Percentiles rank a stretch among this genome's conserved stretches.
Conservation (phyloP, 2,888 invertebrate genomes). For the Achlya flavicornis region DNA sequence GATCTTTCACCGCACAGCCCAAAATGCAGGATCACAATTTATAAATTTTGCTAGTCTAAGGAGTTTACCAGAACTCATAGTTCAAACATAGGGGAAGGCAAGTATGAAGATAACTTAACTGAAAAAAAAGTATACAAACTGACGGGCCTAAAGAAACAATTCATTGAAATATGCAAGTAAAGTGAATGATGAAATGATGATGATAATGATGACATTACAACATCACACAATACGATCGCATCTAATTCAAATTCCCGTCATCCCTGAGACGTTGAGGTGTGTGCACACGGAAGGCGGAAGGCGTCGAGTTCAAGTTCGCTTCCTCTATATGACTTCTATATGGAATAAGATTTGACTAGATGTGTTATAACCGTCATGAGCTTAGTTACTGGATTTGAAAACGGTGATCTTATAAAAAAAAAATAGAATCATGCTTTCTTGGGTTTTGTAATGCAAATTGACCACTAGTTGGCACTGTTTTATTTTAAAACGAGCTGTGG, state of each 20-base stretch:
- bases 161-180: background rate
- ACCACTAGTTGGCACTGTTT: too few species aligned
- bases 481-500: too few species aligned
- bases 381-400: background rate
- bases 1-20: too few species aligned
- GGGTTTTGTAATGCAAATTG: too few species aligned
- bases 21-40: too few species aligned
- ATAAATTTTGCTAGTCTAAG: too few species aligned
- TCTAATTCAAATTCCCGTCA: background rate
- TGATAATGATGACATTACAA: slow-evolving; percentile 1
- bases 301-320: slow-evolving; percentile 40
- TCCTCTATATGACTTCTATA: slow-evolving; percentile 18
- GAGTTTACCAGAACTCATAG: too few species aligned
- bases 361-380: background rate
- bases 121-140: background rate
- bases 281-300: slow-evolving; percentile 36
- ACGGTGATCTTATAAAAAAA: too few species aligned
- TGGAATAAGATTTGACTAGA: slow-evolving; percentile 1
- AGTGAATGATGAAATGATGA: background rate
- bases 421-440: too few species aligned
- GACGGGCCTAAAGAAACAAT: background rate
- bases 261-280: background rate
- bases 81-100: too few species aligned
- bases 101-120: too few species aligned
- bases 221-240: slow-evolving; percentile 3